Percentiles rank a stretch among this genome's conserved stretches.
Evolutionary conservation across 2,113 vertebrate genomes (phyloP).

Genomic region (Podarcis raffonei): DNA sequence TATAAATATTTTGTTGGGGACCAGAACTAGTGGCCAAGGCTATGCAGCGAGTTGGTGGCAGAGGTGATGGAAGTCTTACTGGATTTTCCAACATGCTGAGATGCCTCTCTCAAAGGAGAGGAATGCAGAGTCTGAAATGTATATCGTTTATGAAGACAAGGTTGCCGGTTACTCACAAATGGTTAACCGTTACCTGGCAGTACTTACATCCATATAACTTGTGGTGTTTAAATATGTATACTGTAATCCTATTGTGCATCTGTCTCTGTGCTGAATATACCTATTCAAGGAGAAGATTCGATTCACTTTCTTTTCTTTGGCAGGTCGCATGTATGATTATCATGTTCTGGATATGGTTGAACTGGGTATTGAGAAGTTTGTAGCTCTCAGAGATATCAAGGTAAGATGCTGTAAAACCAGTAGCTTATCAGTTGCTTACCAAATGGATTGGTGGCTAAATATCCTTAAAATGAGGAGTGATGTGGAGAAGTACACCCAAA

Average conservation of each 20-base stretch:
- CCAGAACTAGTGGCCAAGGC: not conserved
- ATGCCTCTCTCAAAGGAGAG: too few relatives aligned
- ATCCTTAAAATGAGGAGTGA: not conserved
- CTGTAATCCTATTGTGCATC: not conserved
- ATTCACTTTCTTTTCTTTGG: constrained; percentile 36
- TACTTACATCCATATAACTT: not conserved
- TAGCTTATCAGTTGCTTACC: not conserved
- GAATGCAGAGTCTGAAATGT: not conserved
- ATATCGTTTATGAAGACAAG: not conserved
- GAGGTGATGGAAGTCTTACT: not conserved
- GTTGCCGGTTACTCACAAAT: not conserved
- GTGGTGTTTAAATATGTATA: not conserved
- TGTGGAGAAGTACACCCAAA: not conserved
- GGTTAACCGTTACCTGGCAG: not conserved
- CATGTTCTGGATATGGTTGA: constrained; percentile 97
- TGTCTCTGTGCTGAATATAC: not conserved
- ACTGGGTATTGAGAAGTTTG: constrained; percentile 90
- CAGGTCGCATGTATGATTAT: constrained; percentile 96
- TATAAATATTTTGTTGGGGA: not conserved
- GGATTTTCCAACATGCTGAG: not conserved
- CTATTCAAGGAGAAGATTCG: constrained; percentile 66
- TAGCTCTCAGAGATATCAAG: constrained; percentile 89
- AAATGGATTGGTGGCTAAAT: not conserved
- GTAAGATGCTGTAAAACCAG: constrained; percentile 69
- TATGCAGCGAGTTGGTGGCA: not conserved